Conservation (phyloP, 2,888 invertebrate species). For the Agriopis marginaria region DNA sequence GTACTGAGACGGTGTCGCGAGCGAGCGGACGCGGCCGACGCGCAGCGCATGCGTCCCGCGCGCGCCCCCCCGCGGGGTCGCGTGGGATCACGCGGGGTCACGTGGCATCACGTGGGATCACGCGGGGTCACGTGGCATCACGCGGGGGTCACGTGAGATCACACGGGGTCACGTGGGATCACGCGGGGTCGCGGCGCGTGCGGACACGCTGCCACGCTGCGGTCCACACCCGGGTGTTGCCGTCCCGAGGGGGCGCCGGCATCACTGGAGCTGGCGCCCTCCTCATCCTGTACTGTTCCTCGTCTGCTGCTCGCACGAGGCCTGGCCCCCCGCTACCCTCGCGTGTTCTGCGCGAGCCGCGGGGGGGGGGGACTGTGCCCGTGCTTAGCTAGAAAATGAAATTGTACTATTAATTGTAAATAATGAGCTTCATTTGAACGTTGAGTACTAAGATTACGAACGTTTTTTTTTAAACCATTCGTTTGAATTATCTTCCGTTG, state of each 20-base stretch:
- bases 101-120: too few relatives aligned
- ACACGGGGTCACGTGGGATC: constrained; percentile 22
- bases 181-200: neutral
- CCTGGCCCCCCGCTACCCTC: neutral
- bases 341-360: constrained; percentile 15
- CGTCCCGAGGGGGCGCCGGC: constrained; percentile 51
- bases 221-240: constrained; percentile 50
- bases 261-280: constrained; percentile 14
- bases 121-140: too few relatives aligned
- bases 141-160: constrained; percentile 25
- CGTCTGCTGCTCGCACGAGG: neutral
- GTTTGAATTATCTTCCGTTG: neutral
- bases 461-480: neutral
- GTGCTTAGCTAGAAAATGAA: constrained; percentile 1
- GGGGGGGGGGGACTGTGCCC: neutral
- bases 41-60: neutral
- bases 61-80: neutral
- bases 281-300: constrained; percentile 18
- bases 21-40: neutral
- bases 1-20: constrained; percentile 27
- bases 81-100: constrained; percentile 14
- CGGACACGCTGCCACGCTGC: constrained; percentile 6
- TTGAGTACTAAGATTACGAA: neutral
- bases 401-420: neutral
- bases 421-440: constrained; percentile 10